Percentiles rank a stretch among this genome's conserved stretches.
These are phyloP conservation scores for Oceanodroma tethys DNA, from an alignment of 2,113 vertebrate species.

Conservation along the genomic window DNA sequence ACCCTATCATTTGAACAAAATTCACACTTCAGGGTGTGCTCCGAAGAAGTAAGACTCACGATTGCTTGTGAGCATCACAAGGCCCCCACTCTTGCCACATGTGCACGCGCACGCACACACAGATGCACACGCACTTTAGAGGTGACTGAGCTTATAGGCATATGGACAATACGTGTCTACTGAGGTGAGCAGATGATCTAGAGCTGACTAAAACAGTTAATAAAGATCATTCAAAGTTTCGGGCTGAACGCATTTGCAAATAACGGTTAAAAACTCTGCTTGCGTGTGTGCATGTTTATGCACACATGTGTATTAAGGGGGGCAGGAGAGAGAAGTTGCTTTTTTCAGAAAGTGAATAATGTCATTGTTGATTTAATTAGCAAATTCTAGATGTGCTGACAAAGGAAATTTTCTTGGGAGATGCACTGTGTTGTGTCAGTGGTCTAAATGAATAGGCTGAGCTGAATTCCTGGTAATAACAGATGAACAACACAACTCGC, in stretches of 20 bases:
- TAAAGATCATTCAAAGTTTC: not conserved
- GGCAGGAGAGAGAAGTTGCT: slow-evolving; percentile 4
- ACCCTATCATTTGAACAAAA: not conserved
- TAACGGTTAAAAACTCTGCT: not conserved
- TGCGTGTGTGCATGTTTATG: not conserved
- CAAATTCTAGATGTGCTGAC: slow-evolving; percentile 82
- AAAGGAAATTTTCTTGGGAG: slow-evolving; percentile 78
- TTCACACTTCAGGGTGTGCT: not conserved
- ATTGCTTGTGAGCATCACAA: not conserved
- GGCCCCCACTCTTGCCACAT: not conserved
- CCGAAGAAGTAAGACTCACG: not conserved
- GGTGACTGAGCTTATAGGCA: not conserved
- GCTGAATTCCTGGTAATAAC: slow-evolving; percentile 74
- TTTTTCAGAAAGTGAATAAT: slow-evolving; percentile 76
- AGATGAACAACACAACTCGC: slow-evolving; percentile 78
- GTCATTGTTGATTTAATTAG: slow-evolving; percentile 83
- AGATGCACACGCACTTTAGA: not conserved
- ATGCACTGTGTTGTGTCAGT: slow-evolving; percentile 76
- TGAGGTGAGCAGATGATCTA: not conserved
- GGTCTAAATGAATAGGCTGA: slow-evolving; percentile 76
- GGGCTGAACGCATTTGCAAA: not conserved
- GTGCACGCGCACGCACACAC: rapidly evolving
- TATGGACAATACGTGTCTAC: not conserved
- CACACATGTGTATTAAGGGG: not conserved
- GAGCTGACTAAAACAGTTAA: not conserved